phyloP scores from a whole-genome alignment of 2,797 vertebrate species.

The Pempheris klunzingeri region DNA sequence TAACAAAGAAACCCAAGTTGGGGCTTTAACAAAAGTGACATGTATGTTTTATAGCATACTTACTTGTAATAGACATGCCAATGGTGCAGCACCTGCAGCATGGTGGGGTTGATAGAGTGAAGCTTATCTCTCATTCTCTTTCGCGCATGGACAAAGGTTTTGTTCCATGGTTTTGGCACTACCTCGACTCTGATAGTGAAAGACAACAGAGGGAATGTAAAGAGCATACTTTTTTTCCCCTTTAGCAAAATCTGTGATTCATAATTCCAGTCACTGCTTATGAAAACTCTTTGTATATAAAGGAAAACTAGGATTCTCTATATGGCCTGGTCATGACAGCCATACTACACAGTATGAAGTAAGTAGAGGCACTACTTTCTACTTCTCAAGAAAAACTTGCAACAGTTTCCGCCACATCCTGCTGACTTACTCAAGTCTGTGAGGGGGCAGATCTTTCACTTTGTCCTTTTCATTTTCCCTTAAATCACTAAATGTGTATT shows the following conservation, averaged over 20 bases:
- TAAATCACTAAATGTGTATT: slow-evolving; percentile 87
- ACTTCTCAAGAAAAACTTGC: background rate
- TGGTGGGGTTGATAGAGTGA: slow-evolving; percentile 86
- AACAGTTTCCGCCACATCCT: background rate
- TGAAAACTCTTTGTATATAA: background rate
- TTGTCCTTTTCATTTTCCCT: slow-evolving; percentile 78
- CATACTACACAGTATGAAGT: background rate
- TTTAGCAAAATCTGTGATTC: background rate
- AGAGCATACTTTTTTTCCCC: background rate
- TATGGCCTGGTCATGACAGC: background rate
- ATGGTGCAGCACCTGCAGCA: slow-evolving; percentile 84
- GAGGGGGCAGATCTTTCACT: slow-evolving; percentile 75
- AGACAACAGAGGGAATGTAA: background rate
- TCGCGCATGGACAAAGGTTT: slow-evolving; percentile 82
- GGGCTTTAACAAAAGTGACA: background rate
- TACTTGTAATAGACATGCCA: slow-evolving; percentile 90
- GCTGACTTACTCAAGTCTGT: slow-evolving; percentile 89
- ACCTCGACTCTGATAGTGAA: slow-evolving; percentile 83
- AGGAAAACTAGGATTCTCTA: background rate
- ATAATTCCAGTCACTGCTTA: background rate
- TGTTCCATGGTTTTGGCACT: slow-evolving; percentile 91
- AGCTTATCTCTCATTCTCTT: slow-evolving; percentile 85
- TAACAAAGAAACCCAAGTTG: background rate
- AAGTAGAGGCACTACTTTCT: background rate
- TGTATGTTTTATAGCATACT: slow-evolving; percentile 56